These are phyloP conservation scores for Drosophila mojavensis DNA, from an alignment of 1,140 invertebrate genomes.

Conservation along the genomic window DNA sequence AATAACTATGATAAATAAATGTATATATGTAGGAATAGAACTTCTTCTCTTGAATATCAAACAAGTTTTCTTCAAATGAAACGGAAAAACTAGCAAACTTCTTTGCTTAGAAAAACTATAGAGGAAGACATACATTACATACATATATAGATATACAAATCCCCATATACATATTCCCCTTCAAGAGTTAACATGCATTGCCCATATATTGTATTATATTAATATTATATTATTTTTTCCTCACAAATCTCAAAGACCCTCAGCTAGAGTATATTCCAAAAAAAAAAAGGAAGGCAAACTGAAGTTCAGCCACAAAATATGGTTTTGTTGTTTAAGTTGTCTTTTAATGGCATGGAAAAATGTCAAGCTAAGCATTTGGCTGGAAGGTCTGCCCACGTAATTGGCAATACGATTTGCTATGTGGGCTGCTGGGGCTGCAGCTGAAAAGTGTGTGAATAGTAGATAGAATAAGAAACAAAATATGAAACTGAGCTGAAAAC, in stretches of 20 bases:
- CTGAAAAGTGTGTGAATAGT: neutral
- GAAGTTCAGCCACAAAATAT: slow-evolving; percentile 32
- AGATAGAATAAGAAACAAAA: neutral
- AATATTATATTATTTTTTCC: neutral
- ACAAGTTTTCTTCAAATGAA: too few species aligned
- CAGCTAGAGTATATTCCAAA: neutral
- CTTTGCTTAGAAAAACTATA: slow-evolving; percentile 12
- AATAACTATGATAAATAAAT: too few species aligned
- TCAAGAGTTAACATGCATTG: too few species aligned
- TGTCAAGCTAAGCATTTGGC: slow-evolving; percentile 59
- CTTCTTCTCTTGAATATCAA: too few species aligned
- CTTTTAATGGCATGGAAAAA: slow-evolving; percentile 75
- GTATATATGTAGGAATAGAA: too few species aligned
- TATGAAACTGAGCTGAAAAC: neutral
- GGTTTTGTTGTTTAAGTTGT: slow-evolving; percentile 59
- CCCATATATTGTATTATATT: too few species aligned
- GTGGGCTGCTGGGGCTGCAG: neutral
- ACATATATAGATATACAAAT: too few species aligned
- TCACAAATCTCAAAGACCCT: neutral
- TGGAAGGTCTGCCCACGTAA: slow-evolving; percentile 16
- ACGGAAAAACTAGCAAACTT: too few species aligned
- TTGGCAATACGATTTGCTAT: slow-evolving; percentile 51
- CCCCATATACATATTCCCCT: too few species aligned
- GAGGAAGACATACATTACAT: too few species aligned
- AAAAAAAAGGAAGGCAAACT: slow-evolving; percentile 3